phyloP scores from a whole-genome alignment of 2,797 vertebrate species.

The Brachyrhaphis roseni region DNA sequence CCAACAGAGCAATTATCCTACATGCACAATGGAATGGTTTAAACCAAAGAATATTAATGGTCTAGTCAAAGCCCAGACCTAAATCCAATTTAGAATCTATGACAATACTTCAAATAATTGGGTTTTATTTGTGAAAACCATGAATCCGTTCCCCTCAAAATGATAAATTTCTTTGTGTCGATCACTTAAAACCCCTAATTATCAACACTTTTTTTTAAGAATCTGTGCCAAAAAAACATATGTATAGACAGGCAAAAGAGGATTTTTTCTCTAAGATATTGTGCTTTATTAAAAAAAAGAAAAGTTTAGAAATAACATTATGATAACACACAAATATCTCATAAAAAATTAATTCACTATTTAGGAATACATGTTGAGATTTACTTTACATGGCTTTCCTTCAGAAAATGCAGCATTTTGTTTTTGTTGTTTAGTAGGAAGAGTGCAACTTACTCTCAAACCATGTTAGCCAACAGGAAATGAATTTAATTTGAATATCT shows the following conservation, averaged over 20 bases:
- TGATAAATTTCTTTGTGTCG: neutral
- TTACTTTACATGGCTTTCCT: neutral
- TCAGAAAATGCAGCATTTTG: neutral
- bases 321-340: neutral
- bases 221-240: neutral
- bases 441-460: neutral
- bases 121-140: neutral
- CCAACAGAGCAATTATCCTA: neutral
- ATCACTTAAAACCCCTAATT: neutral
- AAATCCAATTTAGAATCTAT: neutral
- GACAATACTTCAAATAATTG: neutral
- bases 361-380: neutral
- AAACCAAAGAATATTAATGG: neutral
- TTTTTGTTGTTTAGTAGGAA: neutral
- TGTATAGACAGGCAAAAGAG: neutral
- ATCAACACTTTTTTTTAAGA: neutral
- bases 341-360: neutral
- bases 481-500: neutral
- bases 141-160: neutral
- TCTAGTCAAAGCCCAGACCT: neutral
- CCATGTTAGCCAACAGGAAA: neutral
- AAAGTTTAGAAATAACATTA: neutral
- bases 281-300: neutral
- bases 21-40: neutral
- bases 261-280: neutral